Evolutionary conservation across 2,797 vertebrate species (phyloP).

Genomic region (Sebastes nivosus): DNA sequence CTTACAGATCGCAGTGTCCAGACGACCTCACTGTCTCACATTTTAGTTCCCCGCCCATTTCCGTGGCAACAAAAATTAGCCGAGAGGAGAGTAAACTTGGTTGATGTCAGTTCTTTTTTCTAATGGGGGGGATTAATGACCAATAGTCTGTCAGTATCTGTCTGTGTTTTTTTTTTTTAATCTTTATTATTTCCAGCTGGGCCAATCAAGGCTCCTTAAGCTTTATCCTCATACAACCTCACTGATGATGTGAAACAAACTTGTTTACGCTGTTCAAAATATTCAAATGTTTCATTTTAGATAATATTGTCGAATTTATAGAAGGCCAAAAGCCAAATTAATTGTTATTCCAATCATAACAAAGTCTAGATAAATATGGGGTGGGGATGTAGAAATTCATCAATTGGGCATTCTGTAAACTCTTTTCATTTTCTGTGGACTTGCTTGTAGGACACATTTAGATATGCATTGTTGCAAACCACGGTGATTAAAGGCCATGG

Average conservation of each 20-base stretch:
- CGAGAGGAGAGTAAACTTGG: constrained; percentile 42
- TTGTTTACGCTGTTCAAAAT: not conserved
- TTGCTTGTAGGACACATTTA: not conserved
- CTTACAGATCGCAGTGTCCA: constrained; percentile 40
- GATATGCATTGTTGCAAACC: not conserved
- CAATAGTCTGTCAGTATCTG: not conserved
- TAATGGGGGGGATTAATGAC: constrained; percentile 22
- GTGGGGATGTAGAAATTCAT: not conserved
- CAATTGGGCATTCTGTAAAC: not conserved
- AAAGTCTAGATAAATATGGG: not conserved
- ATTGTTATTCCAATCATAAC: not conserved
- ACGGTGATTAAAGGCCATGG: not conserved
- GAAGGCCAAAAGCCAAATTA: not conserved
- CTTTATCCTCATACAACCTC: constrained; percentile 9
- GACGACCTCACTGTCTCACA: constrained; percentile 73
- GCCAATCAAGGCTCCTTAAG: constrained; percentile 15
- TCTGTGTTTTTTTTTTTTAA: not conserved
- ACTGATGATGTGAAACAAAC: constrained; percentile 8
- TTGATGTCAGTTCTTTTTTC: constrained; percentile 28
- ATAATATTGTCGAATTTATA: not conserved
- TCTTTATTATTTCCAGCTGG: constrained; percentile 37
- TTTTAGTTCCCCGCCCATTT: constrained; percentile 63
- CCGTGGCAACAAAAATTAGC: constrained; percentile 52
- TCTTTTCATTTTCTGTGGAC: not conserved
- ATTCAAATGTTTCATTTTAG: not conserved